Evolutionary conservation across 37 sponge, comb jelly and placozoan genomes (phyloP).

Genomic region (Crambe crambe): DNA sequence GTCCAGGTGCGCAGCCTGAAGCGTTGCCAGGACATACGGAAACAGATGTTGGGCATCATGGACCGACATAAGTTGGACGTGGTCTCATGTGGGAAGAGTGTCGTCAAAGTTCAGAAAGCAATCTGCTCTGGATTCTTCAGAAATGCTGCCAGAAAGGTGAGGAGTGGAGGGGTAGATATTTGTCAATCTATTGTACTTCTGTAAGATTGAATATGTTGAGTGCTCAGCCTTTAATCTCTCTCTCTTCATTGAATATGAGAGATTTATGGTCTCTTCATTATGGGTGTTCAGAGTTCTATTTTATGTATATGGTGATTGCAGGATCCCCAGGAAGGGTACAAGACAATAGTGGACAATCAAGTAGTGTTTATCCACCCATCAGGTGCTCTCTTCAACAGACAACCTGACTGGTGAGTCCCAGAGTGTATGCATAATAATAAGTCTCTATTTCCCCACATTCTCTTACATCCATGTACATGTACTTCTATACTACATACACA

Average conservation of each 20-base stretch:
- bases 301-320: slow-evolving; percentile 12
- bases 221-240: too few relatives aligned
- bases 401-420: slow-evolving; percentile 97
- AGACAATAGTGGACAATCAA: slow-evolving; percentile 93
- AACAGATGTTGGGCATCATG: slow-evolving; percentile 99
- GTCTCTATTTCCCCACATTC: too few relatives aligned
- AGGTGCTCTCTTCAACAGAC: slow-evolving; percentile 92
- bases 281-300: too few relatives aligned
- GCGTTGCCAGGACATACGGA: slow-evolving; percentile 90
- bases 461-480: too few relatives aligned
- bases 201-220: too few relatives aligned
- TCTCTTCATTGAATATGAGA: too few relatives aligned
- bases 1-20: slow-evolving; percentile 90
- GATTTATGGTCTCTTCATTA: too few relatives aligned
- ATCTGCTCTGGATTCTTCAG: slow-evolving; percentile 96
- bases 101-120: slow-evolving; percentile 92
- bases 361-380: slow-evolving; percentile 96
- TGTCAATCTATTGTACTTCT: background rate
- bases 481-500: too few relatives aligned
- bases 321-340: slow-evolving; percentile 98
- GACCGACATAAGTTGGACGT: slow-evolving; percentile 97
- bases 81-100: slow-evolving; percentile 89
- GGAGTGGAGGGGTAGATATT: background rate
- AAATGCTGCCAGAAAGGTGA: slow-evolving; percentile 90
- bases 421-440: too few relatives aligned